Evolutionary conservation across 2,888 invertebrate genomes (phyloP), one percentile per base, ranked within the genome.

Genomic region (Ochropleura leucogaster): DNA sequence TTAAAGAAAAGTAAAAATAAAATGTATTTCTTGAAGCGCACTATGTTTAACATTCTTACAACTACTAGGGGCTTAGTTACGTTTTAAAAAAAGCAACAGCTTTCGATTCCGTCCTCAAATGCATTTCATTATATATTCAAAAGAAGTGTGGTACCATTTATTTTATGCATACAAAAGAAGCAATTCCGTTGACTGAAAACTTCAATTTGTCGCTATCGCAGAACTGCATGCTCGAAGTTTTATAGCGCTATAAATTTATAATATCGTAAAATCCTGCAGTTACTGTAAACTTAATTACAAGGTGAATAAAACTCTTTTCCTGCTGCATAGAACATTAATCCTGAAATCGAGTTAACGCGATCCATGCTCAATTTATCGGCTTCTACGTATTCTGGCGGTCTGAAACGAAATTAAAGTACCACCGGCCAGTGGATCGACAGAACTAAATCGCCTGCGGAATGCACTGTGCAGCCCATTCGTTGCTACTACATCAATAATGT

Each of bases 361-460:
- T 87, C 83, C 79, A 81, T 81, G 83, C 85, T 87, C 85, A 86
- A 87, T 88, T 87, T 86, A 89, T 85, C 80, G 82, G 78, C 78
- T 88, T 83, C 82, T 77, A 69, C 75, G 84, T 82, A 83, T 80
- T 82, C 86, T 72, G 75, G 79, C 83, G 78, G 83, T 59, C 84
- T 83, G 85, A 82, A 83, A 81, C 76, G 79, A 83, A 88, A 86
- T 85, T 83, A 84, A 82, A 85, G 79, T 84, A 78, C 80, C 79
- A 60, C 73, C 44, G 72, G 79, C 64, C 65, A 69, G 9, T 8
- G 74, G 72, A 68, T 75, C 77, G 76, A 68, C 77, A 51, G 67
- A 72, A 73, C 76, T 79, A 77, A 81, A 81, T 80, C 71, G 71
- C 20, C 67, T 78, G 67, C 67, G 59, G 76, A 79, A 78, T 77